Conservation (phyloP, 2,888 invertebrate species). For the Mesopsocus fuscifrons region DNA sequence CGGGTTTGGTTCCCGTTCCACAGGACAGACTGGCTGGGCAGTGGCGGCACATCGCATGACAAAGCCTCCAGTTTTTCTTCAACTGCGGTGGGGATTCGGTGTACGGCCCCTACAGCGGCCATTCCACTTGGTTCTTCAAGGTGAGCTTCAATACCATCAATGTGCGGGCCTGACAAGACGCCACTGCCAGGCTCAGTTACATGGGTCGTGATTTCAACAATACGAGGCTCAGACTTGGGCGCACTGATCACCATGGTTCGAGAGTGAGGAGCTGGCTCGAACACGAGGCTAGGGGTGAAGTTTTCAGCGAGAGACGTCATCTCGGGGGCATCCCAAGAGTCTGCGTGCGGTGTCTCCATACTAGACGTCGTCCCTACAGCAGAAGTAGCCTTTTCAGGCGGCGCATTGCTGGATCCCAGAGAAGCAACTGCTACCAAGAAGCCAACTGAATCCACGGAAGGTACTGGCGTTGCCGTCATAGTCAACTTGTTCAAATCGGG, state of each 20-base stretch:
- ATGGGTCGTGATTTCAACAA: slow-evolving; percentile 5
- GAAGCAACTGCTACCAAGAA: no score
- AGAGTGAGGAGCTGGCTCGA: not conserved
- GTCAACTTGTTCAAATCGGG: no score
- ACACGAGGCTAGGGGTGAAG: slow-evolving; percentile 2
- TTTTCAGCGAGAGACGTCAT: not conserved
- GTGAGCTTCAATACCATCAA: slow-evolving; percentile 1
- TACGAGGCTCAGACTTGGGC: not conserved
- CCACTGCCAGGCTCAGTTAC: not conserved
- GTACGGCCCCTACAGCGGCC: no score
- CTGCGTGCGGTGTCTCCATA: not conserved
- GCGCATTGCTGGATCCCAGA: no score
- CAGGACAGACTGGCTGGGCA: slow-evolving; percentile 41
- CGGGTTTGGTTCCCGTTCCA: slow-evolving; percentile 54
- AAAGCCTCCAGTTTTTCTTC: slow-evolving; percentile 43
- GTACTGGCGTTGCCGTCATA: no score
- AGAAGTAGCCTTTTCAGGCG: no score
- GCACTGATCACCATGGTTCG: not conserved
- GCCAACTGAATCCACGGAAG: no score
- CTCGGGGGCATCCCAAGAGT: not conserved
- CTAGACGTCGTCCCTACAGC: no score
- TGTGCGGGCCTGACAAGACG: not conserved
- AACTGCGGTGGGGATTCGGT: slow-evolving; percentile 29
- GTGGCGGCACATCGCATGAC: slow-evolving; percentile 43
- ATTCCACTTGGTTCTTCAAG: not conserved